Base-by-base conservation (phyloP, 1,140 invertebrate genomes). In the Leptonema lineaticorne region DNA sequence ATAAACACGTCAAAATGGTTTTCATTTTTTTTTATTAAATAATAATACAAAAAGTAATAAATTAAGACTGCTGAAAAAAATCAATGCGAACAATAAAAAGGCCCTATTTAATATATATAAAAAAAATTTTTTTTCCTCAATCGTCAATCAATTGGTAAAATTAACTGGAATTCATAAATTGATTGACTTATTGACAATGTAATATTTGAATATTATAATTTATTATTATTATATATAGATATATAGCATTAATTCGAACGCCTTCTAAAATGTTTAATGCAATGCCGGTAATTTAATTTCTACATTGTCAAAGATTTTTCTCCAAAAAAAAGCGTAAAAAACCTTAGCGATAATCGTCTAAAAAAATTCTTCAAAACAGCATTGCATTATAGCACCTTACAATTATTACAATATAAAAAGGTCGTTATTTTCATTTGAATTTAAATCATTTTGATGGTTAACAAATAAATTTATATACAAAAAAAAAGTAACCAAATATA, bases 1-100 rank as follows among this genome's bases (percentile, higher is more conserved):
- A n/a, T n/a, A n/a, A n/a, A n/a, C n/a, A n/a, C n/a, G n/a, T n/a
- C n/a, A n/a, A n/a, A n/a, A 16, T 56, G 53, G 56, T 72, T 72
- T 37, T 59, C 28, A 46, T 63, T 27, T 63, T 66, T 69, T 72
- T 71, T 72, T 69, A 72, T 72, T 72, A 72, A 69, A 69, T 69
- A 72, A 72, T 72, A 72, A 72, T 72, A 72, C 68, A 72, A 72
- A 72, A 72, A 68, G 71, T 69, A 72, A 72, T 72, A 72, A 72
- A 72, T 72, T 72, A 72, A 68, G 71, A 72, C 68, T 69, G 68
- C 64, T 69, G 71, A 72, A n/a, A n/a, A n/a, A 66, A 71, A 72
- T 69, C 48, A 72, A 67, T 69, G 63, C 67, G 69, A 72, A 67
- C 70, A 67, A 67, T 69, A 72, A 69, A n/a, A 67, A 69, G 65